Percentiles rank a stretch among this genome's conserved stretches.
Evolutionary conservation across 2,888 invertebrate genomes (phyloP).

Genomic region (Andricus quercusramuli): DNA sequence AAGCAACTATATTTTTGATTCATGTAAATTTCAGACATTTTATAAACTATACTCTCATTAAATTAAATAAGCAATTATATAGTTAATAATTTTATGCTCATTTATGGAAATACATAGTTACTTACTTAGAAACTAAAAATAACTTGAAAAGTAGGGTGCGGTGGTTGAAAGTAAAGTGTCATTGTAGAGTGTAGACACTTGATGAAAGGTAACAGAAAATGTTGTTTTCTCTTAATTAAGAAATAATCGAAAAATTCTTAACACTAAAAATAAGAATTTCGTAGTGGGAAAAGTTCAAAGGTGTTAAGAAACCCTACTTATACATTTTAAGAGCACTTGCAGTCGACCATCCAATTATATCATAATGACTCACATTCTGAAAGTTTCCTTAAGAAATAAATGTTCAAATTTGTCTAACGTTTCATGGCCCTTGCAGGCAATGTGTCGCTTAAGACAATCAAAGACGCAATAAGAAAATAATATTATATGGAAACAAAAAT

Average conservation of each 20-base stretch:
- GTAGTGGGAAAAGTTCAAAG: not conserved
- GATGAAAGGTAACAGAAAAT: not conserved
- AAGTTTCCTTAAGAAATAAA: not conserved
- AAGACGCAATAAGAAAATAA: constrained; percentile 19
- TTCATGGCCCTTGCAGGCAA: not conserved
- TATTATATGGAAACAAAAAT: not conserved
- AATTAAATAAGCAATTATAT: not conserved
- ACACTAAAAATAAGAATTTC: not conserved
- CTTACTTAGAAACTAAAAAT: not conserved
- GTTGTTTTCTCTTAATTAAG: not conserved
- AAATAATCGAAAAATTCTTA: not conserved
- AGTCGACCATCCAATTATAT: constrained; percentile 15
- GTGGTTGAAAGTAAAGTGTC: not conserved
- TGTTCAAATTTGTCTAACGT: not conserved
- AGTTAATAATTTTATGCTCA: not conserved
- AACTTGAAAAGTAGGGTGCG: not conserved
- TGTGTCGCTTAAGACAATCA: constrained; percentile 10
- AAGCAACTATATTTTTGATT: too few species aligned
- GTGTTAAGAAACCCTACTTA: constrained; percentile 15
- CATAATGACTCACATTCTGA: constrained; percentile 17
- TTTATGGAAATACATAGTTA: not conserved
- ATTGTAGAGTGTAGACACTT: not conserved
- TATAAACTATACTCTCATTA: not conserved
- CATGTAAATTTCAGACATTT: too few species aligned
- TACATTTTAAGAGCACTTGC: not conserved